Base-by-base conservation (phyloP, 2,113 vertebrate genomes). In the Gadus macrocephalus region DNA sequence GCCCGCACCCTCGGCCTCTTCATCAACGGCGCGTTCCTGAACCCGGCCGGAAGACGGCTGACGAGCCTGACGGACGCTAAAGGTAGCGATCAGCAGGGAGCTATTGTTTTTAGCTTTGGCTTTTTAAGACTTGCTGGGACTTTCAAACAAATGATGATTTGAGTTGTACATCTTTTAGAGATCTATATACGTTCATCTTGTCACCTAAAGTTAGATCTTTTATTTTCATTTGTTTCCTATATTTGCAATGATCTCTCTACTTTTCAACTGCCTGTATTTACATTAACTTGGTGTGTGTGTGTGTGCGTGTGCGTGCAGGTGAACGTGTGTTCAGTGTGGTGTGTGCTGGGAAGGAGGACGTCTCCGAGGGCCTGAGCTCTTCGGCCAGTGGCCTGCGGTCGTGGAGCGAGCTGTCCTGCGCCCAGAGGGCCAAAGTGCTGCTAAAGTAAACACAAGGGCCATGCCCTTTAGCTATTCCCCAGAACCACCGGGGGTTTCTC, bases 1-100 rank as follows among this genome's bases (percentile, higher is more conserved):
- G 85, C 87, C 22, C 70, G 63, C 12, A 78, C 74, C 25, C 85
- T 92, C 22, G 90, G 90, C 38, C 59, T 91, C n/a, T 93, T 91
- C 76, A 69, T 89, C 11, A 73, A 88, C 16, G 91, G 92, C 8
- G 75, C 73, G 69, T 89, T 91, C 68, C 81, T 87, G 17, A 9
- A 12, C n/a, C 84, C 87, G 1, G 73, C 67, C 2, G 83, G 78
- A 35, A 77, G 88, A 59, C 66, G 73, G 81, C 86, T 64, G 1
- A 31, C 64, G 60, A 68, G 64, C 4, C 42, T 90, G 25, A 12
- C 67, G 20, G 89, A 89, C 53, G 81, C 84, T 19, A 84, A 81
- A 87, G 91, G 92, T 91, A 38, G 75, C 7, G 31, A 7, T 67
- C 38, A 60, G 53, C 20, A 1, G 42, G 12, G 9, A 49, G 8